A percentile compares a stretch with the other conserved stretches of the same genome.
Conservation (phyloP, 2,113 vertebrate genomes). For the Tympanuchus pallidicinctus region DNA sequence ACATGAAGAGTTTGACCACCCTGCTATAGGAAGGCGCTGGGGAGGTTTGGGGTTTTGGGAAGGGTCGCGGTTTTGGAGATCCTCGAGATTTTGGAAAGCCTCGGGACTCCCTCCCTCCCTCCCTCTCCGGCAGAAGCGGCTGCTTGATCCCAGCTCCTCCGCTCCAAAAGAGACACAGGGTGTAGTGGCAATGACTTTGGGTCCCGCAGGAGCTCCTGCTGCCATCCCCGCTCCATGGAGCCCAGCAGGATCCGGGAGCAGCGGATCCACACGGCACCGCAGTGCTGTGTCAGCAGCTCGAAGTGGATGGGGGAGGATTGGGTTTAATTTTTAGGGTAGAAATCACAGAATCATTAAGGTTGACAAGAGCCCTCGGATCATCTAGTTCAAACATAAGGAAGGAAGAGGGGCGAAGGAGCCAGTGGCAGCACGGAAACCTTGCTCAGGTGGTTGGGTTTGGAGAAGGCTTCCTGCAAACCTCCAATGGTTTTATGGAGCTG, state of each 20-base stretch:
- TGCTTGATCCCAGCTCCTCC: background rate
- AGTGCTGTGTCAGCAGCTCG: background rate
- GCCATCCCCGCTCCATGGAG: background rate
- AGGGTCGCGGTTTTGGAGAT: background rate
- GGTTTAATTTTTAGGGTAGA: background rate
- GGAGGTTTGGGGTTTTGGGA: background rate
- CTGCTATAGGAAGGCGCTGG: background rate
- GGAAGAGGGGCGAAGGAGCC: background rate
- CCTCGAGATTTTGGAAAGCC: background rate
- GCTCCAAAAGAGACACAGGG: rapidly evolving
- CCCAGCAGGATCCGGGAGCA: background rate
- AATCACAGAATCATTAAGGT: too few species aligned
- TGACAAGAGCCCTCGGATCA: too few species aligned
- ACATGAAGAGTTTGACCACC: background rate
- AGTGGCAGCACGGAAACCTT: background rate
- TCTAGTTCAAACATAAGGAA: too few species aligned
- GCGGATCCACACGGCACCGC: background rate
- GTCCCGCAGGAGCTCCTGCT: background rate
- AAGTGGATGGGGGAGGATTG: background rate
- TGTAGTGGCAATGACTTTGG: rapidly evolving
- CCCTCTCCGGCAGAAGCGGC: background rate
- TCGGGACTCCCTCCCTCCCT: background rate
- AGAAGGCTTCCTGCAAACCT: background rate
- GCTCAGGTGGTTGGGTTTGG: background rate
- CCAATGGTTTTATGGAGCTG: background rate